Evolutionary conservation across 1,140 invertebrate species (phyloP).

Genomic region (Lucilia cuprina): DNA sequence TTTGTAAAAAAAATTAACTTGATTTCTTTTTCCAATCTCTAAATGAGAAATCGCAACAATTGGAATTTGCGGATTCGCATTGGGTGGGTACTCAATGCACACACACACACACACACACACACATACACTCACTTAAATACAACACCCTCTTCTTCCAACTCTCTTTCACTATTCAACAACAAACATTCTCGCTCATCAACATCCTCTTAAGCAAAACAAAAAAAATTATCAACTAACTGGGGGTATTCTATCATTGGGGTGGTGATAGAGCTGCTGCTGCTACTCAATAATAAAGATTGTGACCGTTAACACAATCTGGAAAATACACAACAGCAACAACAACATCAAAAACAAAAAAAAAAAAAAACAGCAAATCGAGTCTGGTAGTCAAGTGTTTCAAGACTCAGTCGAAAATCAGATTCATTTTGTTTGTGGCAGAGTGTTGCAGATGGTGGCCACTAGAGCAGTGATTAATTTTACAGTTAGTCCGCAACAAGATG

Average conservation of each 20-base stretch:
- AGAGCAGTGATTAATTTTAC: slow-evolving; percentile 60
- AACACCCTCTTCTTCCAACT: background rate
- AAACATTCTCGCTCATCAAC: background rate
- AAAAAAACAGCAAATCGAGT: background rate
- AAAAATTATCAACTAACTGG: background rate
- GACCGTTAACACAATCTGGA: slow-evolving; percentile 19
- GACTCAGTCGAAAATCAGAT: slow-evolving; percentile 41
- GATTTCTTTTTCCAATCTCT: slow-evolving; percentile 53
- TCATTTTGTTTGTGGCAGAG: slow-evolving; percentile 36
- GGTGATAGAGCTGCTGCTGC: background rate
- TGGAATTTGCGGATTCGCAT: slow-evolving; percentile 45
- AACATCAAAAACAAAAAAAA: too few species aligned
- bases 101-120: background rate
- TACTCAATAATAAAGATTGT: slow-evolving; percentile 18
- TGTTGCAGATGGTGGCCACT: slow-evolving; percentile 44
- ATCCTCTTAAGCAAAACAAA: background rate
- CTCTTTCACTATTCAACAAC: background rate
- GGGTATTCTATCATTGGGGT: background rate
- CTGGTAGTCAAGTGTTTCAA: slow-evolving; percentile 28
- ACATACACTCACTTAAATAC: too few species aligned
- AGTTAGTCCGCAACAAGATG: slow-evolving; percentile 60
- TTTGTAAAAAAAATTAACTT: slow-evolving; percentile 43
- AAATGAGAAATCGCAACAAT: slow-evolving; percentile 53
- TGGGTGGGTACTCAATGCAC: slow-evolving; percentile 27
- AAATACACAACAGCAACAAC: background rate